Percentiles rank a stretch among this genome's conserved stretches.
phyloP scores from a whole-genome alignment of 2,113 vertebrate genomes.

The Phodopus roborovskii region DNA sequence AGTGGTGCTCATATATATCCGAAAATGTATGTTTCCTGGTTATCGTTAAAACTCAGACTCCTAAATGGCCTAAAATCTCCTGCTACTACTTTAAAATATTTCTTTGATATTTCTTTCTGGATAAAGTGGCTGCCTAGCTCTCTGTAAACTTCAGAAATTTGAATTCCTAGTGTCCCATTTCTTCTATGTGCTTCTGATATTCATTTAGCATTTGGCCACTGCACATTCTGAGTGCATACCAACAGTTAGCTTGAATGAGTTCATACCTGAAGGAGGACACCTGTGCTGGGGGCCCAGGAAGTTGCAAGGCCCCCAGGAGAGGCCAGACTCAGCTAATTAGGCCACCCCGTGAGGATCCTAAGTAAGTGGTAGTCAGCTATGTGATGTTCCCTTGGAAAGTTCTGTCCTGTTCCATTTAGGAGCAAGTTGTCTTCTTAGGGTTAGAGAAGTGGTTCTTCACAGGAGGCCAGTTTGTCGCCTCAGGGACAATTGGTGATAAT shows the following conservation, averaged over 20 bases:
- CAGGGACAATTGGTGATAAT: not conserved
- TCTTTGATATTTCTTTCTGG: constrained; percentile 11
- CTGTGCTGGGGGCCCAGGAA: not conserved
- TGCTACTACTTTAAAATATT: not conserved
- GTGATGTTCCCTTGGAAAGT: not conserved
- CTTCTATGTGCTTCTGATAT: not conserved
- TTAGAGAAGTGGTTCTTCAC: not conserved
- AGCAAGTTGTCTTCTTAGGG: not conserved
- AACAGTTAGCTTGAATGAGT: not conserved
- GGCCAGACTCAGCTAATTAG: not conserved
- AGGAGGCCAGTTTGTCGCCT: not conserved
- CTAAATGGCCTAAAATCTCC: not conserved
- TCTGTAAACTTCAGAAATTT: not conserved
- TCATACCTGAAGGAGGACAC: not conserved
- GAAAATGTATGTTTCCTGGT: not conserved
- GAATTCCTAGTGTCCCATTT: not conserved
- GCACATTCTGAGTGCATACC: not conserved
- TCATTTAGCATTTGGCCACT: not conserved
- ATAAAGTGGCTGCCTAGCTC: not conserved
- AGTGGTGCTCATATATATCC: not conserved
- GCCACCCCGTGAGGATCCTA: not conserved
- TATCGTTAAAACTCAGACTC: not conserved
- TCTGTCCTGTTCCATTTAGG: not conserved
- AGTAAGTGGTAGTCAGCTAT: not conserved
- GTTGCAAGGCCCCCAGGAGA: not conserved